Conservation (phyloP, 2,113 vertebrate genomes). For the Passer montanus region DNA sequence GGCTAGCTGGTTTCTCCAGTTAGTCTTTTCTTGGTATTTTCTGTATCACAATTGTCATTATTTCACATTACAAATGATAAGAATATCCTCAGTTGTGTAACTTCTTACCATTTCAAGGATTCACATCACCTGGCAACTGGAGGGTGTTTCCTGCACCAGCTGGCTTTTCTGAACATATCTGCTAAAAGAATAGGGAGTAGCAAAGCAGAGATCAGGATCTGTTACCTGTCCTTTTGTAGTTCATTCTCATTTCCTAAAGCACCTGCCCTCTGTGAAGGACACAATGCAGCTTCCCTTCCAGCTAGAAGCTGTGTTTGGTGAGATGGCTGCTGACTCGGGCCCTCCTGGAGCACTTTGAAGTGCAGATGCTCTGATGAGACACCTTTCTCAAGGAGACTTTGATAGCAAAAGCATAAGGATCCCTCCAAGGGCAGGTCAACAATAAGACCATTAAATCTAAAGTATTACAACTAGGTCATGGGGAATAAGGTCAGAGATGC, state of each 20-base stretch:
- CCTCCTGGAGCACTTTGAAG: background rate
- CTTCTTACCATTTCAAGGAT: background rate
- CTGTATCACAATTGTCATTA: background rate
- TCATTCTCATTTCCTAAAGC: background rate
- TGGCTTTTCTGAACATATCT: background rate
- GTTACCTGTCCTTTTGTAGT: background rate
- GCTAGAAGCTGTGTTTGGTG: background rate
- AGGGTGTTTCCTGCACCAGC: background rate
- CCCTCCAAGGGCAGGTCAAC: constrained; percentile 42
- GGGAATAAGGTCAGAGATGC: constrained; percentile 40
- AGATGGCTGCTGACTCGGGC: background rate
- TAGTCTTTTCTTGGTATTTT: background rate
- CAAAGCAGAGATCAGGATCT: background rate
- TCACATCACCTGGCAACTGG: background rate
- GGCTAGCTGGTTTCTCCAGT: background rate
- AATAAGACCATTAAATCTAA: constrained; percentile 39
- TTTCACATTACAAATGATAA: background rate
- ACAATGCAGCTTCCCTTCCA: background rate
- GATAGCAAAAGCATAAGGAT: background rate
- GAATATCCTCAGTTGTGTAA: background rate
- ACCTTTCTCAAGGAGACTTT: background rate
- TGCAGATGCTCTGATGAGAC: background rate
- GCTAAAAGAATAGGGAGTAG: background rate
- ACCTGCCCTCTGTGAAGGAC: background rate
- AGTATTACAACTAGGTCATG: constrained; percentile 1